Evolutionary conservation across 2,888 invertebrate species (phyloP), one percentile per base, ranked within the genome.

Genomic region (Galerucella nymphaeae): DNA sequence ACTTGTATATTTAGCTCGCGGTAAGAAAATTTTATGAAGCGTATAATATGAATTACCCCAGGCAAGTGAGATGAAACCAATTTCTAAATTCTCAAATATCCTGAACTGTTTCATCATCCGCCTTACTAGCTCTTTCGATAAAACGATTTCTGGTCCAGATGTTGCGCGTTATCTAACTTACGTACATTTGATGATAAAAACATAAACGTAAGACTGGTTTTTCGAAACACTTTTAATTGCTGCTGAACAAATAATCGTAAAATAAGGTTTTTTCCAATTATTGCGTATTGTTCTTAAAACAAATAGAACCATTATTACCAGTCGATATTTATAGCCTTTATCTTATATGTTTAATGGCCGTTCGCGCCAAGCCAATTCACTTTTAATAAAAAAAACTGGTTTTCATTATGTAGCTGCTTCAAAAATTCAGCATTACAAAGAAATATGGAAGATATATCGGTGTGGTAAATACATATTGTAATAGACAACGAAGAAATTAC

Each of bases 201-300:
- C 14, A 14, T 3, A 14, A 13, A 50, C 16, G 50, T n/a, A 50
- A 50, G 14, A 50, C n/a, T 16, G n/a, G 16, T 2, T 45, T 13
- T 11, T 45, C 10, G 6, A 50, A 53, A 18, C 8, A 18, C 18
- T 48, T 48, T 16, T 53, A 53, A 53, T 53, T 18, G 16, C 18
- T 10, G 18, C 18, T 11, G 53, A 18, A 53, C 53, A 53, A 53
- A 53, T 16, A 53, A 53, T 53, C 53, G 53, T 53, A 53, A 53
- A 53, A 53, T 53, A 53, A 10, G 53, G 18, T 18, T 53, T 53
- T 53, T 53, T 18, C 16, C 11, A 53, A 53, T 53, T 53, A 53
- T 16, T 53, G 1, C 53, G 18, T 16, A 53, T 53, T 53, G 10
- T 53, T 53, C 16, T 50, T 8, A 16, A 50, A 50, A 16, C 9